These are phyloP conservation scores for Chloromyia formosa DNA, from an alignment of 2,888 invertebrate species.

Conservation along the genomic window DNA sequence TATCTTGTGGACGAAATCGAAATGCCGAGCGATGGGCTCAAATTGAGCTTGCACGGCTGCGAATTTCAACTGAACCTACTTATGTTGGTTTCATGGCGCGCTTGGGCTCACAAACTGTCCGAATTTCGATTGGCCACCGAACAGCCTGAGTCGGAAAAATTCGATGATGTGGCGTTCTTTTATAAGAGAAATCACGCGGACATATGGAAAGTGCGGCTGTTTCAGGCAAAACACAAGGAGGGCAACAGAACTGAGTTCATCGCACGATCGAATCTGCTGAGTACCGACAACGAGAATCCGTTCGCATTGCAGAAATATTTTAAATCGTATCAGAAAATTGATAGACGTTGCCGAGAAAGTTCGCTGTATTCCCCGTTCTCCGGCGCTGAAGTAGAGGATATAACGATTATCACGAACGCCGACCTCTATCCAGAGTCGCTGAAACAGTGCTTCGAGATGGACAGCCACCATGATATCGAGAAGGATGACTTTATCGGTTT, in stretches of 20 bases:
- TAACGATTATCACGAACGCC: slow-evolving; percentile 16
- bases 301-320: slow-evolving; percentile 33
- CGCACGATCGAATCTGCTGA: not conserved
- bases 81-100: slow-evolving; percentile 31
- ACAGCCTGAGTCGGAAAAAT: slow-evolving; percentile 33
- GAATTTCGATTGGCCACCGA: slow-evolving; percentile 33
- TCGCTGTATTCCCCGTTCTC: slow-evolving; percentile 24
- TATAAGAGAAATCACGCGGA: not conserved
- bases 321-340: slow-evolving; percentile 7
- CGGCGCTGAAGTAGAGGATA: slow-evolving; percentile 17
- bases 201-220: slow-evolving; percentile 5
- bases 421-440: slow-evolving; percentile 5
- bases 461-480: not conserved
- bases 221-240: slow-evolving; percentile 27
- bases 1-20: not conserved
- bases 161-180: slow-evolving; percentile 31
- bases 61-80: slow-evolving; percentile 27
- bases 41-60: slow-evolving; percentile 8
- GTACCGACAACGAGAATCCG: not conserved
- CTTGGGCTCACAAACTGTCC: not conserved
- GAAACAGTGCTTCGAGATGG: not conserved
- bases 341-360: not conserved
- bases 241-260: not conserved
- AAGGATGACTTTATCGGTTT: slow-evolving; percentile 12
- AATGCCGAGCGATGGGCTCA: slow-evolving; percentile 22